A percentile compares a stretch with the other conserved stretches of the same genome.
phyloP scores from a whole-genome alignment of 2,888 invertebrate species.

The Chesias legatella region DNA sequence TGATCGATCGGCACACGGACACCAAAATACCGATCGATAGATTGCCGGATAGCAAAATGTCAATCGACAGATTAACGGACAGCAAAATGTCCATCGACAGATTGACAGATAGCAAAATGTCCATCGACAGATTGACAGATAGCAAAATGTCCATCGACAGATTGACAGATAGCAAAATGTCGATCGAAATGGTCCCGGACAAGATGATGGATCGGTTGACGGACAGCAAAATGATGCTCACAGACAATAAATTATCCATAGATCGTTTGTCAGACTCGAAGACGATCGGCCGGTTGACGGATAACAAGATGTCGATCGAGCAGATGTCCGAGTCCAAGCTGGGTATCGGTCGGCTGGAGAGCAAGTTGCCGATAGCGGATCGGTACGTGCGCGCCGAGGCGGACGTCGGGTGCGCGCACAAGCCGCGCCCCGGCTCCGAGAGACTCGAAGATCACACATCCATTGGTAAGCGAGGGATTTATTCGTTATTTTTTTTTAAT shows the following conservation, averaged over 20 bases:
- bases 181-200: conserved; percentile 28
- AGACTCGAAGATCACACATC: conserved; percentile 57
- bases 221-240: conserved; percentile 35
- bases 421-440: conserved; percentile 56
- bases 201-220: conserved; percentile 41
- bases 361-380: conserved; percentile 34
- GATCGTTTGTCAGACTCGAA: conserved; percentile 28
- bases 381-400: conserved; percentile 65
- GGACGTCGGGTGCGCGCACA: conserved; percentile 64
- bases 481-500: too few relatives aligned
- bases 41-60: conserved; percentile 10
- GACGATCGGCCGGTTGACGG: conserved; percentile 26
- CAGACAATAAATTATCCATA: conserved; percentile 41
- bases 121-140: conserved; percentile 39
- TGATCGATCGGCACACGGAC: conserved; percentile 32
- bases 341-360: conserved; percentile 15
- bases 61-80: conserved; percentile 14
- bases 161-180: conserved; percentile 22
- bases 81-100: conserved; percentile 27
- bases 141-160: conserved; percentile 39
- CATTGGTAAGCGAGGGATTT: conserved; percentile 45
- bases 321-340: conserved; percentile 32
- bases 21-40: conserved; percentile 18
- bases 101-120: conserved; percentile 32
- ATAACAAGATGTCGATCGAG: conserved; percentile 33